Evolutionary conservation across 1,140 invertebrate species (phyloP).

Genomic region (Drosophila kikkawai): DNA sequence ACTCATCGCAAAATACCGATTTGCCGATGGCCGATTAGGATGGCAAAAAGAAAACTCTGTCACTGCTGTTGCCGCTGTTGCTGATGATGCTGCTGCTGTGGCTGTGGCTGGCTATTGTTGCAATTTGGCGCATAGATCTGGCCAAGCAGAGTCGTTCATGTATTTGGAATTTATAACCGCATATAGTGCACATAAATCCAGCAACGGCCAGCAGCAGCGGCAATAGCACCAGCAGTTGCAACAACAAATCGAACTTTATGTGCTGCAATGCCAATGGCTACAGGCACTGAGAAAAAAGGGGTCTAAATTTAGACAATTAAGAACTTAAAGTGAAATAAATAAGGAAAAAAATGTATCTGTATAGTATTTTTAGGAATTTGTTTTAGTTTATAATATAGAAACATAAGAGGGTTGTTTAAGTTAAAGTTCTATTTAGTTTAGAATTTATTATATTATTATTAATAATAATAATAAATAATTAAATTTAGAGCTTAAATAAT

Average conservation of each 20-base stretch:
- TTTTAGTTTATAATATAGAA: neutral
- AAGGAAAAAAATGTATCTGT: neutral
- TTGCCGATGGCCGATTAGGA: slow-evolving; percentile 23
- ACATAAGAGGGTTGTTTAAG: neutral
- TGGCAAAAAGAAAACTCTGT: slow-evolving; percentile 68
- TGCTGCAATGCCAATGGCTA: slow-evolving; percentile 78
- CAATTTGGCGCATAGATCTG: slow-evolving; percentile 83
- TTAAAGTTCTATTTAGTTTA: too few species aligned
- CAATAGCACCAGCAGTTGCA: slow-evolving; percentile 36
- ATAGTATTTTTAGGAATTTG: neutral
- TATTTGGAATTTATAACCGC: slow-evolving; percentile 84
- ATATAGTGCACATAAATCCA: slow-evolving; percentile 82
- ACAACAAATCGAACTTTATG: slow-evolving; percentile 80
- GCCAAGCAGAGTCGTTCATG: slow-evolving; percentile 71
- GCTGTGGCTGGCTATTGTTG: slow-evolving; percentile 36
- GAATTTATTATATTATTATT: too few species aligned
- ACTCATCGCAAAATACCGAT: slow-evolving; percentile 44
- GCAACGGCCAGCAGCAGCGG: slow-evolving; percentile 43
- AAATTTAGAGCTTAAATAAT: too few species aligned
- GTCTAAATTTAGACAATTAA: neutral
- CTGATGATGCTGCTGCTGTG: slow-evolving; percentile 32
- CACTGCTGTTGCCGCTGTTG: slow-evolving; percentile 38
- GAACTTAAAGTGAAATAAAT: neutral
- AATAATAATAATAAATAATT: too few species aligned
- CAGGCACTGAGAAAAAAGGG: neutral